phyloP scores from a whole-genome alignment of 2,888 invertebrate genomes.

The Caenorhabditis drosophilae region DNA sequence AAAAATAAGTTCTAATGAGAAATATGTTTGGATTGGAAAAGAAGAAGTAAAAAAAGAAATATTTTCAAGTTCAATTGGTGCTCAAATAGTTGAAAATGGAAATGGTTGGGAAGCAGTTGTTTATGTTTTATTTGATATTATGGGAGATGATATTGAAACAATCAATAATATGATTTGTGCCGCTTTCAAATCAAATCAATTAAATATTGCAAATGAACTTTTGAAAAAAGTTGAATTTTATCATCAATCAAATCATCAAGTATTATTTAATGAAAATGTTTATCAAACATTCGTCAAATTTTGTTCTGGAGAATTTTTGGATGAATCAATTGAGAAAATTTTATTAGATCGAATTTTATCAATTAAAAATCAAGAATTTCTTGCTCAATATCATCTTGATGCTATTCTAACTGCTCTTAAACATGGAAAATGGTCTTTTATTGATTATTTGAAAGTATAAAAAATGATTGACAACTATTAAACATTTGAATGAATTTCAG shows the following conservation, averaged over 20 bases:
- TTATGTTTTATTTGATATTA: conserved; percentile 71
- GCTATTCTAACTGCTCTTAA: conserved; percentile 14
- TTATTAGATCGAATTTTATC: conserved; percentile 16
- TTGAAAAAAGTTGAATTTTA: conserved; percentile 43
- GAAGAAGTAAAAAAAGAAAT: conserved; percentile 10
- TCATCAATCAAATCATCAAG: too few relatives aligned
- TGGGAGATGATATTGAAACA: conserved; percentile 62
- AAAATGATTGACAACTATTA: conserved; percentile 9
- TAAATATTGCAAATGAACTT: conserved; percentile 46
- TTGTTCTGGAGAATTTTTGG: conserved; percentile 17
- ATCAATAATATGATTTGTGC: conserved; percentile 37
- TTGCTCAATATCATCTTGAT: conserved; percentile 6
- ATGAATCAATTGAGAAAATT: conserved; percentile 29
- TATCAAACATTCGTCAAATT: conserved; percentile 32
- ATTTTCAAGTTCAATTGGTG: conserved; percentile 26
- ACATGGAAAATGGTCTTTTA: conserved; percentile 24
- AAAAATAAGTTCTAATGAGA: conserved; percentile 2
- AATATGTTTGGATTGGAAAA: conserved; percentile 34
- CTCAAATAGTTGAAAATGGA: conserved; percentile 39
- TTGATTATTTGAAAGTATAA: conserved; percentile 16
- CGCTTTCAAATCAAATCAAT: conserved; percentile 34
- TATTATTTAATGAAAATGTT: too few relatives aligned
- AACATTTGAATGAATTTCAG: background rate
- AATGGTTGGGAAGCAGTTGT: conserved; percentile 50
- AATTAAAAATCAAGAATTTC: conserved; percentile 9